Conservation (phyloP, 2,113 vertebrate species). For the Zosterops pallidus region DNA sequence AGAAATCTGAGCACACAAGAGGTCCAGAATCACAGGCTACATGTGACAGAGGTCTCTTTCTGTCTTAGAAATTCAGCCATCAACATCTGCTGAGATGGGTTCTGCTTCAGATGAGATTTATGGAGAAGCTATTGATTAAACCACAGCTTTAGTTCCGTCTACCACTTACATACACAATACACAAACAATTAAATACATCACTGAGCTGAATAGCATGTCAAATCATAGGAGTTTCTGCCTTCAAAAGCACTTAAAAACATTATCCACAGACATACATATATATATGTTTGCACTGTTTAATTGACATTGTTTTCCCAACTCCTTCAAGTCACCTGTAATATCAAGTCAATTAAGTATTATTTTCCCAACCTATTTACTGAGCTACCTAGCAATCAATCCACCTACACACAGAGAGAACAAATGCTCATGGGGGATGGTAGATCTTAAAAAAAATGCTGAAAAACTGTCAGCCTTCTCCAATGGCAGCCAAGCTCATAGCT, state of each 20-base stretch:
- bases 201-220: slow-evolving; percentile 10
- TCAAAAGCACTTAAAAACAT: slow-evolving; percentile 50
- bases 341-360: slow-evolving; percentile 72
- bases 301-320: slow-evolving; percentile 71
- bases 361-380: slow-evolving; percentile 71
- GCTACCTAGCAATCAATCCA: slow-evolving; percentile 69
- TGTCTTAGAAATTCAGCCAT: slow-evolving; percentile 27
- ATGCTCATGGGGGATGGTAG: slow-evolving; percentile 44
- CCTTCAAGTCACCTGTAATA: slow-evolving; percentile 68
- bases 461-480: slow-evolving; percentile 57
- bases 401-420: slow-evolving; percentile 54
- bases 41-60: slow-evolving; percentile 1
- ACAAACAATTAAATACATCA: slow-evolving; percentile 51
- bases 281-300: slow-evolving; percentile 46
- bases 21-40: slow-evolving; percentile 1
- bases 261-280: neutral
- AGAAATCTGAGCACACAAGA: neutral
- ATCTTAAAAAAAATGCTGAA: slow-evolving; percentile 55
- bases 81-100: neutral
- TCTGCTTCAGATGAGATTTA: slow-evolving; percentile 8
- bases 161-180: neutral
- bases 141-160: neutral
- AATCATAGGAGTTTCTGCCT: slow-evolving; percentile 25
- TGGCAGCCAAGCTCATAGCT: slow-evolving; percentile 50
- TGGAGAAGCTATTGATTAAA: slow-evolving; percentile 43